phyloP scores from a whole-genome alignment of 2,113 vertebrate species.

The Nycticorax nycticorax region DNA sequence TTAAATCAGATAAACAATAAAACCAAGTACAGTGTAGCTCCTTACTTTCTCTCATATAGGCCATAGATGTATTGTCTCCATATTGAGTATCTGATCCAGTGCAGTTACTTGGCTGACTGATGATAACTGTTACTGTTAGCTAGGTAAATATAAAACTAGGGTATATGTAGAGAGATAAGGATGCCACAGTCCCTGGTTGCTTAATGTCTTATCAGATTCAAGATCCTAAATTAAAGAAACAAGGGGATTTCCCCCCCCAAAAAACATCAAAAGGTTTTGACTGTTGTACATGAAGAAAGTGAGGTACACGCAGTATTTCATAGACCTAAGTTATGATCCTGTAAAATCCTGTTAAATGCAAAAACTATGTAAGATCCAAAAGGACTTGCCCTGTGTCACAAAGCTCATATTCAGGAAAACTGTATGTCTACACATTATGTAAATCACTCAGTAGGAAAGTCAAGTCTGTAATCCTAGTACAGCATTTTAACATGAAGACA shows the following conservation, averaged over 20 bases:
- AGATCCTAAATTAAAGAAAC: not conserved
- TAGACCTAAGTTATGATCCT: not conserved
- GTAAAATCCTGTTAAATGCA: not conserved
- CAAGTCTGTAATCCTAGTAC: not conserved
- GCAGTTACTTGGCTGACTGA: not conserved
- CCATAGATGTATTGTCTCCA: not conserved
- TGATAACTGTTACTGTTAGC: not conserved
- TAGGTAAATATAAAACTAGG: not conserved
- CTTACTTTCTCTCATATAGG: not conserved
- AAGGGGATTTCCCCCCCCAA: not conserved
- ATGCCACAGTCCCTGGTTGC: not conserved
- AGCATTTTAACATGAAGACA: not conserved
- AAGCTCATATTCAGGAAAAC: not conserved
- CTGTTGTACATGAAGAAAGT: not conserved
- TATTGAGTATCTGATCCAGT: not conserved
- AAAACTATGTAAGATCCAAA: not conserved
- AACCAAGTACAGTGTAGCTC: not conserved
- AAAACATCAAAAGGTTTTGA: not conserved
- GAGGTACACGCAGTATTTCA: not conserved
- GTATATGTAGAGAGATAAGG: not conserved
- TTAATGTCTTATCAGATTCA: not conserved
- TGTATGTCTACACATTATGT: not conserved
- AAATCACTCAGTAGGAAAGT: not conserved
- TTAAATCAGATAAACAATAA: not conserved
- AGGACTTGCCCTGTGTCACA: not conserved